Percentiles rank a stretch among this genome's conserved stretches.
Conservation (phyloP, 2,797 vertebrate species). For the Tiaroga cobitis region DNA sequence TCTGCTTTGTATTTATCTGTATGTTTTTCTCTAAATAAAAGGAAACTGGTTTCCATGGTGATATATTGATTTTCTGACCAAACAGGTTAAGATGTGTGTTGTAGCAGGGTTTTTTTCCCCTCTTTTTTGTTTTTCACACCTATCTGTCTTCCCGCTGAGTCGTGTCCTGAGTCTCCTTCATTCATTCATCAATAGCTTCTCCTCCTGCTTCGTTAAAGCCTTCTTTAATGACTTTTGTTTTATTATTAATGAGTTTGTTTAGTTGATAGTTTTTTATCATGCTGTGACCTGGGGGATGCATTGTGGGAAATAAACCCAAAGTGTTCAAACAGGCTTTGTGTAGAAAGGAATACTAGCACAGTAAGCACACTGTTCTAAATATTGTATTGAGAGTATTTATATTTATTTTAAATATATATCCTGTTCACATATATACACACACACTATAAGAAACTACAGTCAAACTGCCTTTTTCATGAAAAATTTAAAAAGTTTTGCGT, state of each 20-base stretch:
- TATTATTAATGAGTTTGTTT: slow-evolving; percentile 64
- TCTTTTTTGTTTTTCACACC: slow-evolving; percentile 58
- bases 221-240: slow-evolving; percentile 67
- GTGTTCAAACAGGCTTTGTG: not conserved
- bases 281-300: slow-evolving; percentile 60
- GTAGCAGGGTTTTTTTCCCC: not conserved
- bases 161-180: slow-evolving; percentile 60
- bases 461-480: not conserved
- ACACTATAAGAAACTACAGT: not conserved
- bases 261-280: slow-evolving; percentile 57
- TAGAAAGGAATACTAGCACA: not conserved
- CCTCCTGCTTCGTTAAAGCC: slow-evolving; percentile 65
- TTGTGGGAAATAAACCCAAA: slow-evolving; percentile 23
- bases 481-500: not conserved
- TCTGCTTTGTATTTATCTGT: slow-evolving; percentile 58
- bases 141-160: slow-evolving; percentile 62
- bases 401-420: not conserved
- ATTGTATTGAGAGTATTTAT: not conserved
- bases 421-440: not conserved
- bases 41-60: slow-evolving; percentile 66
- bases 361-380: not conserved
- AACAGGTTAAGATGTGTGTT: slow-evolving; percentile 59
- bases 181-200: slow-evolving; percentile 62
- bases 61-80: slow-evolving; percentile 69
- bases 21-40: slow-evolving; percentile 59